These are phyloP conservation scores for Salvelinus namaycush DNA, from an alignment of 2,113 vertebrate species.

Conservation along the genomic window DNA sequence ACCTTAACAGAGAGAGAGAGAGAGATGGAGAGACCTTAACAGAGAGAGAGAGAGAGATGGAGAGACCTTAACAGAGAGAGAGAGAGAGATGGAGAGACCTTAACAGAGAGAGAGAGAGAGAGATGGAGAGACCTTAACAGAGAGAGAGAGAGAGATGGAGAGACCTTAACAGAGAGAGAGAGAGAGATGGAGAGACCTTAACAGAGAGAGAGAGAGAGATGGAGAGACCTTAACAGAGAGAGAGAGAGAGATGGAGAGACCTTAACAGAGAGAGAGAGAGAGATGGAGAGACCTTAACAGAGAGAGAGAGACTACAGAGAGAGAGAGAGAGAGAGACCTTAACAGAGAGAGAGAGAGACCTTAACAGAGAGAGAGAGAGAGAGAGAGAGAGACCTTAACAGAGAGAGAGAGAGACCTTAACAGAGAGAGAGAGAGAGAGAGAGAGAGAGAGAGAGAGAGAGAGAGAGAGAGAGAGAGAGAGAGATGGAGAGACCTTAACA, in stretches of 20 bases:
- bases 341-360: constrained; percentile 38
- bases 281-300: constrained; percentile 57
- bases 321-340: constrained; percentile 33
- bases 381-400: constrained; percentile 51
- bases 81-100: neutral
- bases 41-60: too few species aligned
- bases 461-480: too few species aligned
- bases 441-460: too few species aligned
- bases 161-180: constrained; percentile 60
- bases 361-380: constrained; percentile 51
- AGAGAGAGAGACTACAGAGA: too few species aligned
- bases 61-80: constrained; percentile 60
- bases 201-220: too few species aligned
- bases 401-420: constrained; percentile 51
- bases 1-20: constrained; percentile 51
- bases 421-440: too few species aligned
- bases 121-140: constrained; percentile 50
- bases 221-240: constrained; percentile 60
- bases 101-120: constrained; percentile 50
- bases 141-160: too few species aligned
- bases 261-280: constrained; percentile 60
- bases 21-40: constrained; percentile 50
- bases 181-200: constrained; percentile 51
- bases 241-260: too few species aligned
- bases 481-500: constrained; percentile 50